These are phyloP conservation scores for Coptotermes formosanus DNA, from an alignment of 1,140 invertebrate species.

Conservation along the genomic window DNA sequence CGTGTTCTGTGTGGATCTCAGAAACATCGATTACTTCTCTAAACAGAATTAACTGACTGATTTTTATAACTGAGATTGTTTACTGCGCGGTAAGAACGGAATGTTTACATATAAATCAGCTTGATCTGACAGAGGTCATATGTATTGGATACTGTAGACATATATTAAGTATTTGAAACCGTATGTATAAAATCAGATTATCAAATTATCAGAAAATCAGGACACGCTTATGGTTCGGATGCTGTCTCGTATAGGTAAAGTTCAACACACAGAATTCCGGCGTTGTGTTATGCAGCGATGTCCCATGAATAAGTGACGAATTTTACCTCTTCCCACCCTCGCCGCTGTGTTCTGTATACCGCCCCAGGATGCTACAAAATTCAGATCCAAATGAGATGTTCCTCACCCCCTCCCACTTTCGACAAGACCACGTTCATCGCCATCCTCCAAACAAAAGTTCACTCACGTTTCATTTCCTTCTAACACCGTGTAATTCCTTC, in stretches of 20 bases:
- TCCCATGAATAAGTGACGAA: conserved; percentile 13
- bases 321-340: conserved; percentile 9
- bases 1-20: no score
- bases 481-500: no score
- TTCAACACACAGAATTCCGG: neutral
- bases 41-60: no score
- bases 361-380: neutral
- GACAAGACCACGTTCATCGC: neutral
- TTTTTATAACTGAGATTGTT: no score
- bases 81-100: no score
- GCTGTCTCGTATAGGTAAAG: neutral
- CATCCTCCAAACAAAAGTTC: neutral
- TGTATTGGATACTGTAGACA: no score
- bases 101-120: no score
- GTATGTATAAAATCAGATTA: no score
- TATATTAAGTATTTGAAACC: no score
- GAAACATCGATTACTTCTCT: no score
- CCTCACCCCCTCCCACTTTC: neutral
- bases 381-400: conserved; percentile 16
- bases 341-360: neutral
- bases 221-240: neutral
- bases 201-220: neutral
- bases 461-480: no score
- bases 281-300: neutral
- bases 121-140: no score